These are phyloP conservation scores for Xenentodon cancila DNA, from an alignment of 2,797 vertebrate species.

Conservation along the genomic window DNA sequence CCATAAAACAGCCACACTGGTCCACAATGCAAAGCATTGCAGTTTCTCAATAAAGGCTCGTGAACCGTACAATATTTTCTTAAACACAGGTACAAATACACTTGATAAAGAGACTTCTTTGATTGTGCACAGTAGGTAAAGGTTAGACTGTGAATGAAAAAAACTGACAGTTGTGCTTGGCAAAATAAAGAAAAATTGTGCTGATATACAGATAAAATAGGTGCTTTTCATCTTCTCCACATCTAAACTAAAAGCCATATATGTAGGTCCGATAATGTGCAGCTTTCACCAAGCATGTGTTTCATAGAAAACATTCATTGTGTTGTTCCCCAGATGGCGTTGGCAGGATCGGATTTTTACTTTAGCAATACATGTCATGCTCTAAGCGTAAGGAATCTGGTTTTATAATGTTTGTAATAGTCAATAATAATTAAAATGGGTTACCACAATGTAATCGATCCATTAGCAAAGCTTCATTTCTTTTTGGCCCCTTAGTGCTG, in stretches of 20 bases:
- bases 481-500: slow-evolving; percentile 32
- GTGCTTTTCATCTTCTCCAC: slow-evolving; percentile 33
- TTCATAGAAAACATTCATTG: not conserved
- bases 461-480: slow-evolving; percentile 40
- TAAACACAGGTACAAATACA: not conserved
- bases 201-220: slow-evolving; percentile 31
- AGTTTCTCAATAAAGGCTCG: too few relatives aligned
- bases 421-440: slow-evolving; percentile 54
- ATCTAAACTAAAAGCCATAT: slow-evolving; percentile 25
- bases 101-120: not conserved
- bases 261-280: slow-evolving; percentile 26
- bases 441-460: slow-evolving; percentile 57
- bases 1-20: not conserved
- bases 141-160: slow-evolving; percentile 10
- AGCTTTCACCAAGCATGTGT: not conserved
- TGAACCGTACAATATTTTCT: too few relatives aligned
- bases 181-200: slow-evolving; percentile 51
- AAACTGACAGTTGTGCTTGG: slow-evolving; percentile 25
- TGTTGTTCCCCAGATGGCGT: not conserved
- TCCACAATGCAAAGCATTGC: not conserved
- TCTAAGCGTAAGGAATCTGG: slow-evolving; percentile 18
- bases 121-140: slow-evolving; percentile 20
- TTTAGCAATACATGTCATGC: slow-evolving; percentile 1
- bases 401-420: slow-evolving; percentile 31
- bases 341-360: not conserved